These are phyloP conservation scores for Hypotaenidia okinawae DNA, from an alignment of 2,797 vertebrate species.

Conservation along the genomic window DNA sequence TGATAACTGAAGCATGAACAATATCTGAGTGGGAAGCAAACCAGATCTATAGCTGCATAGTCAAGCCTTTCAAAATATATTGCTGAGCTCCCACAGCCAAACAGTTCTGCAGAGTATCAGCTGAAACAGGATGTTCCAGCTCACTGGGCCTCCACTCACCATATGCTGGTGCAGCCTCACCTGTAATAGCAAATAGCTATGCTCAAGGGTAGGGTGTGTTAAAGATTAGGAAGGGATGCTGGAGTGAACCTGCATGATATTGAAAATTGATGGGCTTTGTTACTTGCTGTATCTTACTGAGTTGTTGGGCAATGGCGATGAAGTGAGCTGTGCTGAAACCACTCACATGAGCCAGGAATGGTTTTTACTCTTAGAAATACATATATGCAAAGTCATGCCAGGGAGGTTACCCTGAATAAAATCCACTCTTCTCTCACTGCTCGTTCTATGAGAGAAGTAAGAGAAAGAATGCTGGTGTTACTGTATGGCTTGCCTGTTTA, in stretches of 20 bases:
- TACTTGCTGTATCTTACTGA: background rate
- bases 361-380: background rate
- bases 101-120: slow-evolving; percentile 50
- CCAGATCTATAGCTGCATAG: slow-evolving; percentile 56
- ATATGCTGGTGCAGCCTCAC: slow-evolving; percentile 25
- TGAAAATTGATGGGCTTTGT: slow-evolving; percentile 9
- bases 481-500: background rate
- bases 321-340: slow-evolving; percentile 13
- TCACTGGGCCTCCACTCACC: slow-evolving; percentile 44
- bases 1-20: slow-evolving; percentile 63
- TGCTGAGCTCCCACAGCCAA: slow-evolving; percentile 31
- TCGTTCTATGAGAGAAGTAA: background rate
- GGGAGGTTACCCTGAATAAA: background rate
- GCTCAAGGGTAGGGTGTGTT: background rate
- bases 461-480: background rate
- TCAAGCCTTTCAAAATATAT: slow-evolving; percentile 57
- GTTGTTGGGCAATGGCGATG: background rate
- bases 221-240: slow-evolving; percentile 34
- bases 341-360: background rate
- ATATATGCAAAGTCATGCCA: background rate
- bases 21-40: slow-evolving; percentile 29
- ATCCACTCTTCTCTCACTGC: background rate
- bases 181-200: slow-evolving; percentile 17
- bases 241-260: background rate
- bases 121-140: slow-evolving; percentile 61